A percentile compares a stretch with the other conserved stretches of the same genome.
These are phyloP conservation scores for Leucopsar rothschildi DNA, from an alignment of 2,113 vertebrate species.

Conservation along the genomic window DNA sequence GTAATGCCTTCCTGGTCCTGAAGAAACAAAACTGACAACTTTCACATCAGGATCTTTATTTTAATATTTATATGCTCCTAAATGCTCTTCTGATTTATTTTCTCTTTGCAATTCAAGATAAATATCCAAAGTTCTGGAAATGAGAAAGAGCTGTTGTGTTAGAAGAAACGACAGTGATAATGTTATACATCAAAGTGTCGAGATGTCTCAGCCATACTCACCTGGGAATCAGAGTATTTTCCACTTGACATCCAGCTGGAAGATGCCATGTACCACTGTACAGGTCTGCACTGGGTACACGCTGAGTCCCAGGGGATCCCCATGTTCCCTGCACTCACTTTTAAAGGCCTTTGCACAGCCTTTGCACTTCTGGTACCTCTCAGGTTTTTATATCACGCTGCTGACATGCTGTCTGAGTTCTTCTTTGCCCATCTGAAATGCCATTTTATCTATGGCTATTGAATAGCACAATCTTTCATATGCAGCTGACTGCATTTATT, in stretches of 20 bases:
- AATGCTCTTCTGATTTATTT: not conserved
- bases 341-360: not conserved
- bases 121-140: not conserved
- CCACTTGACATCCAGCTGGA: not conserved
- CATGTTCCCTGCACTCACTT: fast-evolving
- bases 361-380: not conserved
- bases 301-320: not conserved
- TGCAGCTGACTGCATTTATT: not conserved
- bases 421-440: not conserved
- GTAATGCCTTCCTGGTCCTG: not conserved
- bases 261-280: fast-evolving
- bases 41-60: not conserved
- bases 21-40: not conserved
- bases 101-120: not conserved
- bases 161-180: not conserved
- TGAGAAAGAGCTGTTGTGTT: not conserved
- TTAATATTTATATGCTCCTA: not conserved
- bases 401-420: not conserved
- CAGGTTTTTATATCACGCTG: not conserved
- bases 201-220: not conserved
- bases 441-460: not conserved
- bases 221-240: not conserved
- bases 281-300: fast-evolving
- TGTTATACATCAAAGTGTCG: not conserved
- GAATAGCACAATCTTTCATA: not conserved